Evolutionary conservation across 1,140 invertebrate species (phyloP), one percentile per base, ranked within the genome.

Genomic region (Drosophila pseudoananassae): DNA sequence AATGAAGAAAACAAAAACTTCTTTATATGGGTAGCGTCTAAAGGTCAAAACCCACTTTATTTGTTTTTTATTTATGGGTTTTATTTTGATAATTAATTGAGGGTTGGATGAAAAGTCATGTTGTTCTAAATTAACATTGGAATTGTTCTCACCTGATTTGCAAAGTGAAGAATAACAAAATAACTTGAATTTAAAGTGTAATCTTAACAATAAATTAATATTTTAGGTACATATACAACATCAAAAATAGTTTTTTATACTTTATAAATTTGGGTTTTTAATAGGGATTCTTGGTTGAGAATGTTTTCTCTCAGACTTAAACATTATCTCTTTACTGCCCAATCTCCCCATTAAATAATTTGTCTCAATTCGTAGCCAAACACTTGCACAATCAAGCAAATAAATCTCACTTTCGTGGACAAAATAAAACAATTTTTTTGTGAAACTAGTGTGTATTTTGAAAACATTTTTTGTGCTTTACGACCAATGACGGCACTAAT

Each of bases 341-440:
- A 69, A 84, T 79, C 76, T 84, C 66, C 63, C 74, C 79, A 84
- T 72, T 84, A 56, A 84, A 79, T 76, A 79, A 84, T 85, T 85
- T 78, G 85, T 84, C 81, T 80, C 61, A 66, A 70, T 84, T 60
- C 56, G 33, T 29, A 7, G 36, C 43, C 47, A 63, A 58, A 75
- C 71, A 75, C 65, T 61, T 55, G 51, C 50, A 43, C 17, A 58
- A 15, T 29, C 31, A 29, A 56, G 29, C 79, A 84, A 85, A 84
- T 84, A 76, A 77, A 85, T 85, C 55, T 29, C 47, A 45, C 72
- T 65, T 43, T 64, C 45, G 52, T 40, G 38, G 51, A 9, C 45
- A 50, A 63, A 68, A 68, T 8, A 33, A 38, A 52, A 68, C 40
- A 12, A 25, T 27, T 14, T 17, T 31, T 6, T 20, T 20, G 20